phyloP scores from a whole-genome alignment of 2,113 vertebrate species.

The Glaucomys volans region DNA sequence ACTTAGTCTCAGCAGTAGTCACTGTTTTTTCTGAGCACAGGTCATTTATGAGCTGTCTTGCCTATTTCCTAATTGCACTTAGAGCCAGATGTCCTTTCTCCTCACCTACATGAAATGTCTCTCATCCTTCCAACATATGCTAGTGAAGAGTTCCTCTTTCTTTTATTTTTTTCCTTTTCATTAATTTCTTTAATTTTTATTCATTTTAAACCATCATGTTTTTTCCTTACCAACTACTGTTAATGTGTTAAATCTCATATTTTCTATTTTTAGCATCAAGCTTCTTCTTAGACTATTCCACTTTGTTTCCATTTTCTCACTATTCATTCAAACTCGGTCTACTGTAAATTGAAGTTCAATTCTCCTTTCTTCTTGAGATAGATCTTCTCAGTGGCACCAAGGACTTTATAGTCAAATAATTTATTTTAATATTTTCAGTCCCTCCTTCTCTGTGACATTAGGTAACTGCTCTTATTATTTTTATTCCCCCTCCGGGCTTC shows the following conservation, averaged over 20 bases:
- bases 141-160: not conserved
- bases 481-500: not conserved
- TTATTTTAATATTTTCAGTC: not conserved
- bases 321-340: not conserved
- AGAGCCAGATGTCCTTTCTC: not conserved
- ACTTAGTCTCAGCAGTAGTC: not conserved
- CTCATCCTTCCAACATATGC: not conserved
- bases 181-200: not conserved
- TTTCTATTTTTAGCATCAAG: not conserved
- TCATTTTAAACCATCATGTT: not conserved
- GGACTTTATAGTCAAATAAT: not conserved
- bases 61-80: not conserved
- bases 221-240: not conserved
- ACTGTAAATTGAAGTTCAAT: not conserved
- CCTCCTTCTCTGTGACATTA: not conserved
- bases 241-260: not conserved
- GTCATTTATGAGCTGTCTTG: not conserved
- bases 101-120: not conserved
- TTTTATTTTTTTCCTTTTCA: not conserved
- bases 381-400: not conserved
- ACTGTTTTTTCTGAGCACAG: not conserved
- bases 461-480: not conserved
- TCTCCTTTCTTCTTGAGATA: not conserved
- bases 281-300: not conserved
- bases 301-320: conserved; percentile 13